A percentile compares a stretch with the other conserved stretches of the same genome.
Conservation (phyloP, 1,140 invertebrate species). For the Calycopis cecrops region DNA sequence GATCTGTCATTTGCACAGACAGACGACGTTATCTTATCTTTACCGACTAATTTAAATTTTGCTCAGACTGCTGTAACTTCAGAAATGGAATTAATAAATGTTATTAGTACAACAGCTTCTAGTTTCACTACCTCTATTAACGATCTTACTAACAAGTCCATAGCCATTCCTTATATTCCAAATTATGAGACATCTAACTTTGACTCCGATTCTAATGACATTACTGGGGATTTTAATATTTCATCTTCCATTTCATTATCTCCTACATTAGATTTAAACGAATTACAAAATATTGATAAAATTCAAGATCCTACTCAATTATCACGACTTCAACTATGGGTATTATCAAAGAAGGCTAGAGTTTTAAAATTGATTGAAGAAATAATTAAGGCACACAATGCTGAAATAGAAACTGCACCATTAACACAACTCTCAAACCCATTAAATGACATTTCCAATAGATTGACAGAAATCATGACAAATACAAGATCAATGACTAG, state of each 20-base stretch:
- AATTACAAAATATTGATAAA: conserved; percentile 34
- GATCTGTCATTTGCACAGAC: background rate
- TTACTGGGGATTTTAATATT: conserved; percentile 15
- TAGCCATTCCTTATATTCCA: conserved; percentile 39
- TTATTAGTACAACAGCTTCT: conserved; percentile 16
- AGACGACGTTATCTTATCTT: background rate
- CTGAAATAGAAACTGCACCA: conserved; percentile 60
- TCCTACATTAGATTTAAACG: conserved; percentile 22
- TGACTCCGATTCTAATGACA: background rate
- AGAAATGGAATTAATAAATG: conserved; percentile 26
- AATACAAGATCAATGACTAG: conserved; percentile 49
- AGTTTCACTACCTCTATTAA: conserved; percentile 16
- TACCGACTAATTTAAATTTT: conserved; percentile 4
- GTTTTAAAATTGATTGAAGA: conserved; percentile 73
- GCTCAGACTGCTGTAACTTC: conserved; percentile 27
- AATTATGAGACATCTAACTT: conserved; percentile 42
- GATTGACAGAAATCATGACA: conserved; percentile 57
- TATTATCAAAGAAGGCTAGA: conserved; percentile 66
- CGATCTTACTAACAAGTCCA: conserved; percentile 40
- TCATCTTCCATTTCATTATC: conserved; percentile 12
- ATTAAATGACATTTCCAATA: conserved; percentile 39
- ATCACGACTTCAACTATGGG: conserved; percentile 55
- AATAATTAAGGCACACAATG: conserved; percentile 62
- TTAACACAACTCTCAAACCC: conserved; percentile 37
- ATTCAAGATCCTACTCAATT: conserved; percentile 49